A percentile compares a stretch with the other conserved stretches of the same genome.
Evolutionary conservation across 2,888 invertebrate genomes (phyloP).

Genomic region (Anorthoa munda): DNA sequence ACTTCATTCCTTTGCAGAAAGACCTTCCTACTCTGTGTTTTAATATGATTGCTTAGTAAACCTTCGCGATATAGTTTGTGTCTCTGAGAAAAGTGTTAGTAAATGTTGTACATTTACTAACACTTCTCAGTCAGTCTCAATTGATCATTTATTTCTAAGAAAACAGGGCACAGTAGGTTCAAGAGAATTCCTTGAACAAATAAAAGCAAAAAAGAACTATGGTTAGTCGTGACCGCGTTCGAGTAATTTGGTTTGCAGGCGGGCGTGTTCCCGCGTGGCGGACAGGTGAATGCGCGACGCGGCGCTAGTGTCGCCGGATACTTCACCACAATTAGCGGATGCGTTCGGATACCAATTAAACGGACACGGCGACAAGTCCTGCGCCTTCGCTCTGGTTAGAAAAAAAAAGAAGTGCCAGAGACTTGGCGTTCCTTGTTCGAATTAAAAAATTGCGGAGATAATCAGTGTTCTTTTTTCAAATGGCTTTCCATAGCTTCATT

Average conservation of each 20-base stretch:
- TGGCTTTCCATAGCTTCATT: not conserved
- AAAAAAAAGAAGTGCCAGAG: conserved; percentile 48
- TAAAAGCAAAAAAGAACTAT: conserved; percentile 57
- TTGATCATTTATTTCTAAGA: conserved; percentile 41
- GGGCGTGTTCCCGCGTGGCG: conserved; percentile 66
- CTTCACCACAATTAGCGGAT: conserved; percentile 82
- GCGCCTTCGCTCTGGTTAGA: conserved; percentile 51
- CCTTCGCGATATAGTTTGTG: not conserved
- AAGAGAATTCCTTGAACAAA: conserved; percentile 53
- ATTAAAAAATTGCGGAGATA: conserved; percentile 30
- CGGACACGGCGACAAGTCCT: conserved; percentile 67
- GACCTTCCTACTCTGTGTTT: not conserved
- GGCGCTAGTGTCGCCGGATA: conserved; percentile 73
- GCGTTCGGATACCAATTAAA: conserved; percentile 83
- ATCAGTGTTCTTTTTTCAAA: conserved; percentile 33
- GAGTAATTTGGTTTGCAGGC: conserved; percentile 75
- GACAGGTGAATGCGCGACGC: conserved; percentile 81
- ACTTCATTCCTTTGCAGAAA: not conserved
- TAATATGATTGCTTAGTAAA: not conserved
- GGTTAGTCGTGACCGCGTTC: conserved; percentile 70
- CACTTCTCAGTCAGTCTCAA: conserved; percentile 11
- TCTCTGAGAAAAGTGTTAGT: not conserved
- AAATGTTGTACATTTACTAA: conserved; percentile 6
- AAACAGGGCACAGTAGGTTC: conserved; percentile 42
- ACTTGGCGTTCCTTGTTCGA: conserved; percentile 47